These are phyloP conservation scores for Trachymyrmex cornetzi DNA, from an alignment of 1,140 invertebrate genomes.

Conservation along the genomic window DNA sequence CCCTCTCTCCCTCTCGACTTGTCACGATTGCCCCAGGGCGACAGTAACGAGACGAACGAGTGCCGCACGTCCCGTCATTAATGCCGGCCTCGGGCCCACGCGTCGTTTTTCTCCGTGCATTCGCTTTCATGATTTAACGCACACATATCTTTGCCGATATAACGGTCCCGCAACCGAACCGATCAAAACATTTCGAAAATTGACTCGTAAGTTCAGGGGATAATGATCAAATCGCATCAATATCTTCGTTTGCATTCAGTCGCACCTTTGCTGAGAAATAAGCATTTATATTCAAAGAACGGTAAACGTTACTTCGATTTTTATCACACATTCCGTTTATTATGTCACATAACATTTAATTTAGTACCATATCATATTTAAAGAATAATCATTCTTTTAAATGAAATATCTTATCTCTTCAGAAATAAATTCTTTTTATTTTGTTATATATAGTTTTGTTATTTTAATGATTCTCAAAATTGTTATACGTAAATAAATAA, in stretches of 20 bases:
- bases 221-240: constrained; percentile 23
- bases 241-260: constrained; percentile 28
- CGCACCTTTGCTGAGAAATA: neutral
- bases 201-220: constrained; percentile 37
- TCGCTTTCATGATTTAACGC: constrained; percentile 47
- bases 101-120: constrained; percentile 39
- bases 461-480: too few species aligned
- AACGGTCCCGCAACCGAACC: constrained; percentile 45
- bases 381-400: too few species aligned
- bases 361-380: neutral
- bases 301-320: neutral
- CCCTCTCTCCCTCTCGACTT: neutral
- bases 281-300: neutral
- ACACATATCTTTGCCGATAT: constrained; percentile 30
- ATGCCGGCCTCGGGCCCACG: constrained; percentile 83
- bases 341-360: too few species aligned
- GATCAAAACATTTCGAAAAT: constrained; percentile 48
- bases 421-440: too few species aligned
- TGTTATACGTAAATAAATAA: neutral
- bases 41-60: constrained; percentile 84
- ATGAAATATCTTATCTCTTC: too few species aligned
- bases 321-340: neutral
- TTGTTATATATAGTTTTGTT: too few species aligned
- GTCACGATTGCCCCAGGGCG: constrained; percentile 79
- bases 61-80: constrained; percentile 83